phyloP scores from a whole-genome alignment of 2,113 vertebrate genomes.

The Taxidea taxus region DNA sequence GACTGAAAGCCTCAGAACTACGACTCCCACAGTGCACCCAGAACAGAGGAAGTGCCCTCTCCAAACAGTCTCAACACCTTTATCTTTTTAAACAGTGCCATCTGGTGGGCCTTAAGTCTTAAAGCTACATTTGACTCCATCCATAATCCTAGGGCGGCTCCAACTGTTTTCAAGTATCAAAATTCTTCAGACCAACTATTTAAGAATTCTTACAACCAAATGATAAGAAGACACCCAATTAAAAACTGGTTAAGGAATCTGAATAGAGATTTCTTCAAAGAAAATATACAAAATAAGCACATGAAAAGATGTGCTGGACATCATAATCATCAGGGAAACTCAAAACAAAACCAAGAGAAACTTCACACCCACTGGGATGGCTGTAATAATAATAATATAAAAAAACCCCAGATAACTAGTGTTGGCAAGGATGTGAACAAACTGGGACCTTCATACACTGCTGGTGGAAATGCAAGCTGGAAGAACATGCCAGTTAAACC shows the following conservation, averaged over 20 bases:
- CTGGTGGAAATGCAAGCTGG: neutral
- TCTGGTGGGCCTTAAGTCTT: neutral
- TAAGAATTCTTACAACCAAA: neutral
- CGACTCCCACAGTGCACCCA: constrained; percentile 1
- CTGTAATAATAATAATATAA: neutral
- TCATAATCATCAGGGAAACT: neutral
- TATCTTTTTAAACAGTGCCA: constrained; percentile 61
- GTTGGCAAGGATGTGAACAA: neutral
- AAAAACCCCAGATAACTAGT: neutral
- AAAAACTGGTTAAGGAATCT: neutral
- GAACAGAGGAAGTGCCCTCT: neutral
- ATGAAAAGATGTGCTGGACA: neutral
- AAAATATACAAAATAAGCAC: neutral
- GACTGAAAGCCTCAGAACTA: neutral
- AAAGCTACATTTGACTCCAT: neutral
- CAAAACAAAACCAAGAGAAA: neutral
- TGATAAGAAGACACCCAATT: neutral
- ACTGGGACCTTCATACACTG: neutral
- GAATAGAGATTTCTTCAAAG: constrained; percentile 7
- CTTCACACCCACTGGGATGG: neutral
- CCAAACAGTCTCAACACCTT: neutral
- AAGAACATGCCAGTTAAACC: neutral
- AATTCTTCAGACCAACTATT: neutral
- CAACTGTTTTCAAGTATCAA: neutral
- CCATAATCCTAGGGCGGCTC: neutral